A percentile compares a stretch with the other conserved stretches of the same genome.
These are phyloP conservation scores for Salvelinus namaycush DNA, from an alignment of 2,113 vertebrate genomes.

Conservation along the genomic window DNA sequence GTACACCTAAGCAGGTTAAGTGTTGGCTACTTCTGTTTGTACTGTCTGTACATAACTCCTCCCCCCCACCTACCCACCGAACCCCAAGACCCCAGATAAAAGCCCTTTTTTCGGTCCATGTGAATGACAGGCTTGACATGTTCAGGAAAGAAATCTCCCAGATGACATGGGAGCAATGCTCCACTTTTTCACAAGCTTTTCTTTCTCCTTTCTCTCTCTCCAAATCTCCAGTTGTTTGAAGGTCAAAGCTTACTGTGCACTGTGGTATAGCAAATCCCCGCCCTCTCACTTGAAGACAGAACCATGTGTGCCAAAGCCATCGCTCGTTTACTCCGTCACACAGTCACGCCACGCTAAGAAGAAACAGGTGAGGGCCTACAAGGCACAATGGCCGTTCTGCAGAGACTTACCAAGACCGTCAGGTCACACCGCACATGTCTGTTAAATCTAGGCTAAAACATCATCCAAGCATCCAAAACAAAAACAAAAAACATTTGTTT, in stretches of 20 bases:
- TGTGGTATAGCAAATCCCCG: constrained; percentile 36
- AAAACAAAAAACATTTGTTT: not conserved
- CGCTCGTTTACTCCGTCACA: not conserved
- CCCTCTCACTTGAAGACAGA: constrained; percentile 30
- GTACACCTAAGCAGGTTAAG: constrained; percentile 5
- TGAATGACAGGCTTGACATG: constrained; percentile 60
- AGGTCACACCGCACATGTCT: not conserved
- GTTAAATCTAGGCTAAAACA: not conserved
- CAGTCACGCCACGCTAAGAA: not conserved
- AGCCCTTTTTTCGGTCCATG: constrained; percentile 39
- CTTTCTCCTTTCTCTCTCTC: constrained; percentile 30
- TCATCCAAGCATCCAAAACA: not conserved
- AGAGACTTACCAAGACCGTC: not conserved
- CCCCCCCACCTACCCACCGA: constrained; percentile 26
- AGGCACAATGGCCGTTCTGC: not conserved
- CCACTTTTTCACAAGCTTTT: constrained; percentile 38
- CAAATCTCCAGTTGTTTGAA: constrained; percentile 51
- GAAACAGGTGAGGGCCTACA: constrained; percentile 6
- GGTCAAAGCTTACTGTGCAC: constrained; percentile 50
- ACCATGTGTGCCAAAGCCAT: constrained; percentile 25
- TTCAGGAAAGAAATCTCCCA: constrained; percentile 54
- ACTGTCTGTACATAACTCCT: constrained; percentile 37
- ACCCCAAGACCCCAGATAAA: constrained; percentile 35
- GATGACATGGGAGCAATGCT: constrained; percentile 44
- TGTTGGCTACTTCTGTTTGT: constrained; percentile 25